Conservation (phyloP, 2,113 vertebrate genomes). For the Corythaeola cristata region DNA sequence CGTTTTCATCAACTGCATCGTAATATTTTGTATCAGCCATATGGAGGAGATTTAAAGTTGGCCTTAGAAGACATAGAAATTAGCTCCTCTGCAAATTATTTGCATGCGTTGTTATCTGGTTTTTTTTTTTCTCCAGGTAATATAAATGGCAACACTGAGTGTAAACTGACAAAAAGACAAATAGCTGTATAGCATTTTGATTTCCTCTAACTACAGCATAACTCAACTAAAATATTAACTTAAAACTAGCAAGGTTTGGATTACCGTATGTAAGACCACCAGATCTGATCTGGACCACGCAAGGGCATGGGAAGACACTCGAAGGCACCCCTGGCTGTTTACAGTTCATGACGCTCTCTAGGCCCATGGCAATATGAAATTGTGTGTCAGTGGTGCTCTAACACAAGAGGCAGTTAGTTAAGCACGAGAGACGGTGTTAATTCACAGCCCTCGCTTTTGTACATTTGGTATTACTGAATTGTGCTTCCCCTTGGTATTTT, state of each 20-base stretch:
- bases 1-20: neutral
- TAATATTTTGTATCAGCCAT: slow-evolving; percentile 38
- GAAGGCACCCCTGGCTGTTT: slow-evolving; percentile 47
- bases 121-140: slow-evolving; percentile 47
- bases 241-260: slow-evolving; percentile 20
- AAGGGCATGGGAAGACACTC: slow-evolving; percentile 54
- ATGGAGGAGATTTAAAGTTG: slow-evolving; percentile 40
- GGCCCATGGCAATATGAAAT: neutral
- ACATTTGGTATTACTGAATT: neutral
- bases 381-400: neutral
- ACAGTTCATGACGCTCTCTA: slow-evolving; percentile 25
- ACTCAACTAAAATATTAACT: slow-evolving; percentile 43
- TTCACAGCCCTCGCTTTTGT: neutral
- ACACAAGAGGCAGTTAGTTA: neutral
- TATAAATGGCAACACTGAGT: slow-evolving; percentile 31
- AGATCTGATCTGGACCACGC: slow-evolving; percentile 22
- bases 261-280: slow-evolving; percentile 5
- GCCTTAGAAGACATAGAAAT: slow-evolving; percentile 58
- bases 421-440: neutral
- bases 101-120: neutral
- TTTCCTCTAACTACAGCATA: slow-evolving; percentile 43
- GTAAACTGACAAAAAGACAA: slow-evolving; percentile 49
- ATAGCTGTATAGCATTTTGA: slow-evolving; percentile 39
- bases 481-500: slow-evolving; percentile 34
- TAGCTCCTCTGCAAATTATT: slow-evolving; percentile 4